Evolutionary conservation across 2,888 invertebrate genomes (phyloP), one percentile per base, ranked within the genome.

Genomic region (Agriopis leucophaearia): DNA sequence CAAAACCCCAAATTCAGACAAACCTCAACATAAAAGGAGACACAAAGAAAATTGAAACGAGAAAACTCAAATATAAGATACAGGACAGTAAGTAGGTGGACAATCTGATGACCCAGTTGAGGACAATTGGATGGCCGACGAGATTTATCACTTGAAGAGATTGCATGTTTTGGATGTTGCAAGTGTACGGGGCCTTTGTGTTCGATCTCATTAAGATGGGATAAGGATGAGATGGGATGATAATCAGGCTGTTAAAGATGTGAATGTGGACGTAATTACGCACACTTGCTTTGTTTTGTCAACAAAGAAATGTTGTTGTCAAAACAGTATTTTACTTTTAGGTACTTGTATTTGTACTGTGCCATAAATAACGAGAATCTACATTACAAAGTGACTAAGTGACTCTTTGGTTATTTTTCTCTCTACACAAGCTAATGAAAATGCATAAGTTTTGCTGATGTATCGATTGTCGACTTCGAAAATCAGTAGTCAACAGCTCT

Each of bases 41-140:
- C 80, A 88, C 88, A 90, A 88, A 85, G 88, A 90, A 88, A 92
- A 90, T 88, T 88, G 88, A 88, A 88, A 87, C 83, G 83, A 84
- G 88, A 86, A 89, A 90, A 88, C 85, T 86, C 80, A 83, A 85
- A 86, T 78, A 82, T 73, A 79, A 80, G 81, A 82, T 81, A 84
- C 79, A 82, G 81, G 79, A 82, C 83, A 84, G 86, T 87, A 89
- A 90, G 88, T 89, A 88, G 88, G 82, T 84, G 79, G 84, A 80
- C 90, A 91, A 91, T 90, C 89, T 86, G 88, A 85, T 89, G 92
- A 88, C 90, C 90, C 82, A 90, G 82, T 91, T 89, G 89, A 74
- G 86, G 88, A 90, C 90, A 91, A 92, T 91, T 90, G 91, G 88
- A 86, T 81, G 83, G 79, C 79, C 81, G 76, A 76, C 74, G 79